phyloP scores from a whole-genome alignment of 2,797 vertebrate genomes.

The Trematomus bernacchii region DNA sequence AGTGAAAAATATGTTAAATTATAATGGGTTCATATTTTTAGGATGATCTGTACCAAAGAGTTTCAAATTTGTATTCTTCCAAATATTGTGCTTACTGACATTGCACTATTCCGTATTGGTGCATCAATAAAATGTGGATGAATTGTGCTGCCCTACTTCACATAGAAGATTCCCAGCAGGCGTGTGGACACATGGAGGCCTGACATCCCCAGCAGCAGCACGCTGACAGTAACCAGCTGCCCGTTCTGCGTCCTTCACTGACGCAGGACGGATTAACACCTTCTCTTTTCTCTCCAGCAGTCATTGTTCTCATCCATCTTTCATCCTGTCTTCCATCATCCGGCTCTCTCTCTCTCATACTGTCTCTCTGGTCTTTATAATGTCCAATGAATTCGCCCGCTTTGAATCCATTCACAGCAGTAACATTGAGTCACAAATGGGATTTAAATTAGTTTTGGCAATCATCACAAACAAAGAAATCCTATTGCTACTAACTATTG shows the following conservation, averaged over 20 bases:
- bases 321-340: slow-evolving; percentile 17
- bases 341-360: neutral
- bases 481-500: neutral
- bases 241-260: slow-evolving; percentile 28
- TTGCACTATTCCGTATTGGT: too few relatives aligned
- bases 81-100: too few relatives aligned
- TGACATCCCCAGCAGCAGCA: neutral
- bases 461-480: neutral
- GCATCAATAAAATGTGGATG: too few relatives aligned
- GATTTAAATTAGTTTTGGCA: neutral
- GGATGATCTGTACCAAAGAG: too few relatives aligned
- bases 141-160: too few relatives aligned
- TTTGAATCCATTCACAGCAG: neutral
- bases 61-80: too few relatives aligned
- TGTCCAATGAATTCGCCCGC: neutral
- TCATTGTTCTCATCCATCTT: slow-evolving; percentile 16
- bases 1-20: too few relatives aligned
- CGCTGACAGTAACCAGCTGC: slow-evolving; percentile 48
- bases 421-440: neutral
- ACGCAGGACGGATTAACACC: slow-evolving; percentile 36
- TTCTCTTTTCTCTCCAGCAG: slow-evolving; percentile 10
- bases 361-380: slow-evolving; percentile 10
- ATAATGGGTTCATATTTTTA: too few relatives aligned
- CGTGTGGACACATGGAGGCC: neutral
- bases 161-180: too few relatives aligned